Conservation (phyloP, 2,888 invertebrate species). For the Drosophila flavopinicola region DNA sequence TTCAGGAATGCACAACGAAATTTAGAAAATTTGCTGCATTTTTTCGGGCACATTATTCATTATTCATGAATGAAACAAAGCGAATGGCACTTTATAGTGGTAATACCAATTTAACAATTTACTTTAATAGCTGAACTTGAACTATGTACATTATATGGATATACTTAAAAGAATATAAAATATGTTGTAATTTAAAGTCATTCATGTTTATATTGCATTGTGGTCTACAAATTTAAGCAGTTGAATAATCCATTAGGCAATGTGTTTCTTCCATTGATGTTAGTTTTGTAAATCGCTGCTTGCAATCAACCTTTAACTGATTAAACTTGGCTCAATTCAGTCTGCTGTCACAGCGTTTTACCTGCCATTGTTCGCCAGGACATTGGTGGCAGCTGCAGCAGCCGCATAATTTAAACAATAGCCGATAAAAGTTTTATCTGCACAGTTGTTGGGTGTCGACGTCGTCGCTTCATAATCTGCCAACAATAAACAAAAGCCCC, state of each 20-base stretch:
- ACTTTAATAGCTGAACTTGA: too few relatives aligned
- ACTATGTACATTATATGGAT: too few relatives aligned
- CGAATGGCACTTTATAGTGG: too few relatives aligned
- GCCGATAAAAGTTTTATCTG: constrained; percentile 65
- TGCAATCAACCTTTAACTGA: constrained; percentile 38
- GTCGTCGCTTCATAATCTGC: constrained; percentile 61
- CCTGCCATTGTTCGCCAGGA: constrained; percentile 36
- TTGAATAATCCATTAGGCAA: constrained; percentile 16
- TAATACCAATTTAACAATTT: too few relatives aligned
- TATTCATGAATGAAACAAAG: too few relatives aligned
- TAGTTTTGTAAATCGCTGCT: constrained; percentile 16
- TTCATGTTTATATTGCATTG: too few relatives aligned
- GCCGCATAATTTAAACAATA: constrained; percentile 48
- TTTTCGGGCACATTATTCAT: too few relatives aligned
- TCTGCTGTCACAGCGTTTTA: constrained; percentile 15
- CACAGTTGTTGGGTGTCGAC: constrained; percentile 38
- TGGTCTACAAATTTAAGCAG: too few relatives aligned
- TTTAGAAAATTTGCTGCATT: too few relatives aligned
- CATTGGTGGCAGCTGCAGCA: constrained; percentile 11
- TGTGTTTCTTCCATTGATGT: neutral
- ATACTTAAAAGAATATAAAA: too few relatives aligned
- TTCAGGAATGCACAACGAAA: neutral
- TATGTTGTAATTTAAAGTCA: too few relatives aligned
- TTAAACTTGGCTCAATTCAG: constrained; percentile 41
- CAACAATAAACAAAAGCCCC: constrained; percentile 67